These are phyloP conservation scores for Cerceris ruficornis DNA, from an alignment of 2,888 invertebrate genomes.

Conservation along the genomic window DNA sequence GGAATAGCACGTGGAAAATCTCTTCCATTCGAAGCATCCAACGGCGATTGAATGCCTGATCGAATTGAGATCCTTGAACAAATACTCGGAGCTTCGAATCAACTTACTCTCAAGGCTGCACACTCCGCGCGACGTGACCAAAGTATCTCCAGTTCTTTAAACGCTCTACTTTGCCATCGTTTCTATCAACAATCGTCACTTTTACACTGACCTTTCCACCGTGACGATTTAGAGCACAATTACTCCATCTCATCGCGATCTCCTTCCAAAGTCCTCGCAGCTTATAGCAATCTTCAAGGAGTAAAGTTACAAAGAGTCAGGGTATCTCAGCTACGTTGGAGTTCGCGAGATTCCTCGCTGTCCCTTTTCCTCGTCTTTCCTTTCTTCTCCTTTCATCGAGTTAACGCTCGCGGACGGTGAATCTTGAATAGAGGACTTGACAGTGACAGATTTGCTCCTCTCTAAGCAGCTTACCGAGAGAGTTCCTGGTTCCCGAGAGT, in stretches of 20 bases:
- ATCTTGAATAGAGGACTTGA: conserved; percentile 61
- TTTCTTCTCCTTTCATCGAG: conserved; percentile 46
- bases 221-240: neutral
- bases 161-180: neutral
- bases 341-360: conserved; percentile 19
- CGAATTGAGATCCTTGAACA: conserved; percentile 51
- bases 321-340: neutral
- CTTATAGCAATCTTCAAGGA: neutral
- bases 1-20: conserved; percentile 37
- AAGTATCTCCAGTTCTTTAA: no score
- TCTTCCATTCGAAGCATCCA: conserved; percentile 38
- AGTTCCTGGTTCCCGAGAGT: conserved; percentile 51
- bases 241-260: neutral
- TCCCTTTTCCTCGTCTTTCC: conserved; percentile 2
- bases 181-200: neutral
- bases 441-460: conserved; percentile 64
- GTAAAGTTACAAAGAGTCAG: conserved; percentile 14
- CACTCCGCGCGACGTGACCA: no score
- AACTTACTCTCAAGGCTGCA: conserved; percentile 26
- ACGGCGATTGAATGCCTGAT: conserved; percentile 48
- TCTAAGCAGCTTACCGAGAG: conserved; percentile 49
- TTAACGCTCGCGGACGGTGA: conserved; percentile 23
- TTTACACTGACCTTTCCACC: neutral
- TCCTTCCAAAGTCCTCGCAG: no score
- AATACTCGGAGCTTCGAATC: conserved; percentile 43